A percentile compares a stretch with the other conserved stretches of the same genome.
Conservation (phyloP, 64 coral and sea anemone genomes). For the Montipora sp. region DNA sequence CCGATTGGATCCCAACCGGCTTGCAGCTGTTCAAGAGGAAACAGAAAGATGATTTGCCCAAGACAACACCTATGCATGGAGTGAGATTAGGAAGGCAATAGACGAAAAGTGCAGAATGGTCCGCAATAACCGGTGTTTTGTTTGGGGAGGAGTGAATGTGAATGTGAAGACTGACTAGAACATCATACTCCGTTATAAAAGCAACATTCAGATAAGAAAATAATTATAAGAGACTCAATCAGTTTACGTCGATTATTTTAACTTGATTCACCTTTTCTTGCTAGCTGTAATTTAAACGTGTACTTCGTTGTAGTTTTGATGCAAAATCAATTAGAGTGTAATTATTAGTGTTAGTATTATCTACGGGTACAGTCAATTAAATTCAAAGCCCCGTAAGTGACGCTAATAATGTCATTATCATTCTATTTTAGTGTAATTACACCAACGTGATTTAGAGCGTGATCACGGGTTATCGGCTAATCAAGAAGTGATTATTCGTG, state of each 20-base stretch:
- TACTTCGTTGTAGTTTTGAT: background rate
- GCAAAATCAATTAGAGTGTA: background rate
- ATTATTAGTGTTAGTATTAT: conserved; percentile 5
- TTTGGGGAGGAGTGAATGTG: conserved; percentile 63
- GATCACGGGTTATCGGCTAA: no score
- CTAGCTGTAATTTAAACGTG: background rate
- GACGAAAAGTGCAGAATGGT: conserved; percentile 77
- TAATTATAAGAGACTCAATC: conserved; percentile 33
- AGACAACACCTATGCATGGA: conserved; percentile 10
- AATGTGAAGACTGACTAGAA: conserved; percentile 9
- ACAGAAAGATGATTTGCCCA: conserved; percentile 1
- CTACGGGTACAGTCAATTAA: background rate
- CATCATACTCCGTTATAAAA: background rate
- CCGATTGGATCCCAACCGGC: background rate
- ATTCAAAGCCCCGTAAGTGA: background rate
- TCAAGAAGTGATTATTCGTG: background rate
- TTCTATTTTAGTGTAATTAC: background rate
- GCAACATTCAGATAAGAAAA: conserved; percentile 27
- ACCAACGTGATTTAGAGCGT: no score
- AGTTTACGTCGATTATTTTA: background rate
- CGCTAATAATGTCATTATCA: background rate
- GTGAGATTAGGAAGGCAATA: conserved; percentile 60
- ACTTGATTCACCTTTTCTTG: background rate
- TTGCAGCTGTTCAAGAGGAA: conserved; percentile 22
- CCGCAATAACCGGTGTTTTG: conserved; percentile 57